These are phyloP conservation scores for Felis chaus DNA, from an alignment of 2,113 vertebrate species.

Conservation along the genomic window DNA sequence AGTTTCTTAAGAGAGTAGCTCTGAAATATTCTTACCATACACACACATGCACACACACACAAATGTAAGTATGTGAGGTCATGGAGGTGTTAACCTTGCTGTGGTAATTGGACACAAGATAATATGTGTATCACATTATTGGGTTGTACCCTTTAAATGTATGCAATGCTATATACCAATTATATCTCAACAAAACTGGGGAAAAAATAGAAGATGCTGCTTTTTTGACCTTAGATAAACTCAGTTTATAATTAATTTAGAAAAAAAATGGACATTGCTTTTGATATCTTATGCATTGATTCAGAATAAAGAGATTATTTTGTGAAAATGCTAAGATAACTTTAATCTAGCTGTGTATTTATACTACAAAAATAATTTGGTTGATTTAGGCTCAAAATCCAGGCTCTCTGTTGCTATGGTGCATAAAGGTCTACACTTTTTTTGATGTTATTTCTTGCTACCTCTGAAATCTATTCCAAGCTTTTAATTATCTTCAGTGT, in stretches of 20 bases:
- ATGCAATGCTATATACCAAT: neutral
- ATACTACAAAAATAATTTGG: constrained; percentile 59
- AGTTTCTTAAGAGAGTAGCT: neutral
- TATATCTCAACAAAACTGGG: neutral
- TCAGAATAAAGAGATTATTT: constrained; percentile 41
- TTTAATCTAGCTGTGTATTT: constrained; percentile 46
- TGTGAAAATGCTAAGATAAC: constrained; percentile 56
- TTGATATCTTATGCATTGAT: neutral
- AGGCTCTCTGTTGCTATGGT: neutral
- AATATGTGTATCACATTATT: neutral
- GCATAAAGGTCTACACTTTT: constrained; percentile 40
- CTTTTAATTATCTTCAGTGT: constrained; percentile 56
- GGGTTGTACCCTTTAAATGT: neutral
- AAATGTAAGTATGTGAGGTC: neutral
- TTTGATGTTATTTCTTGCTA: constrained; percentile 48
- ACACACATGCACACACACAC: neutral
- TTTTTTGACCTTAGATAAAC: neutral
- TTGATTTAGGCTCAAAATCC: constrained; percentile 47
- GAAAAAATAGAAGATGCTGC: neutral
- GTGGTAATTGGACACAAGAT: neutral
- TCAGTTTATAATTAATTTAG: neutral
- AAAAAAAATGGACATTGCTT: neutral
- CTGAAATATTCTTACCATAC: neutral
- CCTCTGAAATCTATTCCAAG: constrained; percentile 52
- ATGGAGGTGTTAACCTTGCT: neutral